These are phyloP conservation scores for Drosophila insularis DNA, from an alignment of 1,140 invertebrate species.

Conservation along the genomic window DNA sequence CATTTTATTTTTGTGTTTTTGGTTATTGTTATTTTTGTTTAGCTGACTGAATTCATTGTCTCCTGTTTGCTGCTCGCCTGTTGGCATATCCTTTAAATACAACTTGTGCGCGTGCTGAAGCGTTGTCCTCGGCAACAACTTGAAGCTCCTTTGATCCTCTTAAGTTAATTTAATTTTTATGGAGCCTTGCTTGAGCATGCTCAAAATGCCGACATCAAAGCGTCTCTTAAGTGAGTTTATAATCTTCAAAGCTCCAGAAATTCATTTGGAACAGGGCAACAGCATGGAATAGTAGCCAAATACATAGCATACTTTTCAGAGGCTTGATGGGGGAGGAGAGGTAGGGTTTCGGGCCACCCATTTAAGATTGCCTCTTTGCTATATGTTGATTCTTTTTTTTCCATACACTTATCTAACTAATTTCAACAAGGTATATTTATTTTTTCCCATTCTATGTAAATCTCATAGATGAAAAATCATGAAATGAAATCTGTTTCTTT, in stretches of 20 bases:
- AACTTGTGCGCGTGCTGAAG: constrained; percentile 61
- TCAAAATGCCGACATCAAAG: constrained; percentile 72
- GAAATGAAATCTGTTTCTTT: too few species aligned
- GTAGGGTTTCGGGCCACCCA: not conserved
- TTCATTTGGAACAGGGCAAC: constrained; percentile 68
- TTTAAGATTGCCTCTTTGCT: not conserved
- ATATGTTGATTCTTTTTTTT: constrained; percentile 5
- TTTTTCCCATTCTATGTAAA: not conserved
- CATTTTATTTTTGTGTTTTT: not conserved
- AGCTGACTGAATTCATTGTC: not conserved
- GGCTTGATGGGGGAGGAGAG: too few species aligned
- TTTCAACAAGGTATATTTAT: not conserved
- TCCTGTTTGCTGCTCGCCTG: constrained; percentile 63
- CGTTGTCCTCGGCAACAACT: constrained; percentile 38
- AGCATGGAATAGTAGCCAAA: constrained; percentile 33
- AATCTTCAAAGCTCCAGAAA: constrained; percentile 82
- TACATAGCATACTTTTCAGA: constrained; percentile 37
- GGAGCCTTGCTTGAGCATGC: constrained; percentile 59
- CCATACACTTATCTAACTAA: not conserved
- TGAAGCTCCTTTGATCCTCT: constrained; percentile 72
- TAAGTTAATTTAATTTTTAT: constrained; percentile 59
- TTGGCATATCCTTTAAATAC: constrained; percentile 80
- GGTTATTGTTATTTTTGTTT: not conserved
- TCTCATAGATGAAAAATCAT: too few species aligned
- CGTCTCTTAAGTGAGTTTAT: constrained; percentile 69